These are phyloP conservation scores for Mycalesis mineus DNA, from an alignment of 2,888 invertebrate species.

Conservation along the genomic window DNA sequence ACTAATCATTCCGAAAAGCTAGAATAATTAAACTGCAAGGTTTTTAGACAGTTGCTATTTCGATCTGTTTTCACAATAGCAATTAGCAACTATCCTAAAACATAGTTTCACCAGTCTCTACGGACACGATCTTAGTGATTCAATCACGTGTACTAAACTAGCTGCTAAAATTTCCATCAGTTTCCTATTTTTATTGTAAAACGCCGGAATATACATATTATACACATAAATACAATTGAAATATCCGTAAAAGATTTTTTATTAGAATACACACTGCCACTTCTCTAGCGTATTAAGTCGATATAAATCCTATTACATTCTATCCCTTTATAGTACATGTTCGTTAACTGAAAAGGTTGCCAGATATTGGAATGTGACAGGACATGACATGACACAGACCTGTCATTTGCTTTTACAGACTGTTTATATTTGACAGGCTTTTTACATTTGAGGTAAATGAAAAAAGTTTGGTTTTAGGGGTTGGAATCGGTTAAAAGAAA, in stretches of 20 bases:
- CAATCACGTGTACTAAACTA: conserved; percentile 25
- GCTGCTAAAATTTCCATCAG: conserved; percentile 28
- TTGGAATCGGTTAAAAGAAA: too few relatives aligned
- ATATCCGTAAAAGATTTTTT: neutral
- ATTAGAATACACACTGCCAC: neutral
- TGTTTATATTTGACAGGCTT: too few relatives aligned
- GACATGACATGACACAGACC: too few relatives aligned
- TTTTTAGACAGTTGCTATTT: neutral
- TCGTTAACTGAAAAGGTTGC: too few relatives aligned
- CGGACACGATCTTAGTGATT: conserved; percentile 17
- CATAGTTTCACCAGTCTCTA: neutral
- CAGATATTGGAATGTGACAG: too few relatives aligned
- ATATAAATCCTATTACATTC: too few relatives aligned
- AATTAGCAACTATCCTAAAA: neutral
- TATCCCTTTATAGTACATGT: too few relatives aligned
- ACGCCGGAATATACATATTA: conserved; percentile 11
- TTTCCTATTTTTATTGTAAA: conserved; percentile 16
- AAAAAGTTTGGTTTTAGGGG: too few relatives aligned
- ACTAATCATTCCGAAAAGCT: neutral
- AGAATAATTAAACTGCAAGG: neutral
- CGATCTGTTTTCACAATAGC: neutral
- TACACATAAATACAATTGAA: conserved; percentile 6
- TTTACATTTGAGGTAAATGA: too few relatives aligned
- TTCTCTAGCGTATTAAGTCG: neutral
- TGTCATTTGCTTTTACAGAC: too few relatives aligned